Percentiles rank a stretch among this genome's conserved stretches.
These are phyloP conservation scores for Morinoia aosen DNA, from an alignment of 2,888 invertebrate genomes.

Conservation along the genomic window DNA sequence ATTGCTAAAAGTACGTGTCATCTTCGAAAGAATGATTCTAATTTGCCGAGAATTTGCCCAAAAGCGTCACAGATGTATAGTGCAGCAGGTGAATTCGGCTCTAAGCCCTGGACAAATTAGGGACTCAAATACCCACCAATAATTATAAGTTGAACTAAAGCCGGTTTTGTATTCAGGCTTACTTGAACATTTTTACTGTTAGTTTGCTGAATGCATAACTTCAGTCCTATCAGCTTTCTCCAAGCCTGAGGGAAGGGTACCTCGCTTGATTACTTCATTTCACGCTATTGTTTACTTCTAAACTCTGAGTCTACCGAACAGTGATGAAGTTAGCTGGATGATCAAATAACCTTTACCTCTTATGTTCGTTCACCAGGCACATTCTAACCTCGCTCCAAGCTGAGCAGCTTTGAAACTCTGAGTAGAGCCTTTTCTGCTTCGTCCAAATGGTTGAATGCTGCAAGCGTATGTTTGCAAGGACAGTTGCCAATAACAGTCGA, in stretches of 20 bases:
- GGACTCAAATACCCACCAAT: neutral
- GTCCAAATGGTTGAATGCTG: neutral
- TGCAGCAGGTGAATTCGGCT: neutral
- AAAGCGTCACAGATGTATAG: neutral
- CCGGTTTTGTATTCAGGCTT: neutral
- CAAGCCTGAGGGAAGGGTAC: neutral
- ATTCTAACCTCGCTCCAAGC: neutral
- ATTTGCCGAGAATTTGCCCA: neutral
- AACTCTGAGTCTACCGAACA: neutral
- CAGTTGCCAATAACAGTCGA: neutral
- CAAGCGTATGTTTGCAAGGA: slow-evolving; percentile 1
- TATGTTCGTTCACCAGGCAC: neutral
- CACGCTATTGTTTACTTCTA: neutral
- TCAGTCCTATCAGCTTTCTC: neutral
- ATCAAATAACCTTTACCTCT: neutral
- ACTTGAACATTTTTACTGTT: neutral
- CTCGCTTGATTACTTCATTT: neutral
- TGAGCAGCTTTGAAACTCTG: neutral
- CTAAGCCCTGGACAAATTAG: neutral
- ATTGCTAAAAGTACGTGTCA: neutral
- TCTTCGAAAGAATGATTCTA: neutral
- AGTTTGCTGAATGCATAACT: neutral
- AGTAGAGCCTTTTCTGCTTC: neutral
- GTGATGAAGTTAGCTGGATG: neutral
- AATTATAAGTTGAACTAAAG: neutral